Base-by-base conservation (phyloP, 2,113 vertebrate genomes). In the Pachypanchax playfairii region DNA sequence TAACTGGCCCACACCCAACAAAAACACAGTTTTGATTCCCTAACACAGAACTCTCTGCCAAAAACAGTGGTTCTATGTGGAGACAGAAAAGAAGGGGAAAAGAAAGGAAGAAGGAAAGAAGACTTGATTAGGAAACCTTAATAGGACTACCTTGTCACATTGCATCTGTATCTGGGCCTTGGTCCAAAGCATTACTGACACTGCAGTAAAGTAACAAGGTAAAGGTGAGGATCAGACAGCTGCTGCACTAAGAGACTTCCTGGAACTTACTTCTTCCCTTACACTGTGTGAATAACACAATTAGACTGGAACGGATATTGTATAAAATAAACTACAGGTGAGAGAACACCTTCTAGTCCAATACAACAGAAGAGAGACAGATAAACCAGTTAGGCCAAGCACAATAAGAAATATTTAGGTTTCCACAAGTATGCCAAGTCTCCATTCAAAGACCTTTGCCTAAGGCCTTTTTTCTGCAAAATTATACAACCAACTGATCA, bases 81-180 rank as follows among this genome's bases (percentile, higher is more conserved):
- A 77, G 65, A 73, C 51, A 77, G 71, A 77, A 70, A 70, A 73
- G 77, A 61, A 38, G 25, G 44, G 35, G 44, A 52, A 77, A 65
- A 65, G 60, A 47, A 83, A 63, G 49, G 63, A 60, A 77, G 60
- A 46, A 83, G 73, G 60, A 74, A 57, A 83, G 79, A 69, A 84
- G 76, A 87, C 78, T 85, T 89, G 83, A 85, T 85, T 87, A 87
- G 84, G 79, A 86, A 83, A 85, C 75, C 74, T 86, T 86, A 87
- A 87, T 88, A 80, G 70, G 75, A 86, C 82, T 69, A 75, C 38
- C 56, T 70, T 87, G 80, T 89, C 79, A 86, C 83, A 84, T 70
- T 63, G 65, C 74, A 79, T 78, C 61, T 77, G 41, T 66, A 67
- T 81, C 80, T 80, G 79, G 84, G 86, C 75, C 57, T 53, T 41